Percentiles rank a stretch among this genome's conserved stretches.
phyloP scores from a whole-genome alignment of 2,888 invertebrate genomes.

The Sphaerophoria rueppellii region DNA sequence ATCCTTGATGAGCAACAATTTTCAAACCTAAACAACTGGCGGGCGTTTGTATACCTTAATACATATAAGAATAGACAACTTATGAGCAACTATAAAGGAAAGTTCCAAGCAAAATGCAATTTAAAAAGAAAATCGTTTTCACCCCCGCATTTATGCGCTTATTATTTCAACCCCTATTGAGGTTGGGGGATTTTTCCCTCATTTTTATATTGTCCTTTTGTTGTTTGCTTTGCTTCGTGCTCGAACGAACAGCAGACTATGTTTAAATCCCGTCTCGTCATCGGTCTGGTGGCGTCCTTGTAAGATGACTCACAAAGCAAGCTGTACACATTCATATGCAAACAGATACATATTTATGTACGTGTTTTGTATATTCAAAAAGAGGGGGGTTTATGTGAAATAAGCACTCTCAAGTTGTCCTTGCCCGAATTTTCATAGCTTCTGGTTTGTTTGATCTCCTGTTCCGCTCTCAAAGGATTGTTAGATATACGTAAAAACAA shows the following conservation, averaged over 20 bases:
- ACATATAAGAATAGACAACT: neutral
- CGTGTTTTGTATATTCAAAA: conserved; percentile 3
- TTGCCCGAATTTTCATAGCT: conserved; percentile 44
- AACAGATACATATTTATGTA: neutral
- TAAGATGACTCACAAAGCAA: conserved; percentile 52
- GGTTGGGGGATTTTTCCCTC: conserved; percentile 1
- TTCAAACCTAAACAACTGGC: neutral
- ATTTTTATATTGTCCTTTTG: conserved; percentile 23
- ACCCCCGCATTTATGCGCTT: conserved; percentile 35
- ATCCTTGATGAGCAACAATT: conserved; percentile 62
- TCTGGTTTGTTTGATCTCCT: conserved; percentile 56
- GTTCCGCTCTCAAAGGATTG: conserved; percentile 27
- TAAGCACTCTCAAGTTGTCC: conserved; percentile 55
- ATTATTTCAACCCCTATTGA: conserved; percentile 20
- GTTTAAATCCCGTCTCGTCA: conserved; percentile 48
- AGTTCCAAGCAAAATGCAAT: conserved; percentile 39
- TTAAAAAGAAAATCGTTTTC: conserved; percentile 31
- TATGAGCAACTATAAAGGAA: neutral
- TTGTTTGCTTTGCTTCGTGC: neutral
- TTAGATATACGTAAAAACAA: neutral
- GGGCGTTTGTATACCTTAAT: neutral
- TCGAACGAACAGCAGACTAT: conserved; percentile 48
- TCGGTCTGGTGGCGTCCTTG: conserved; percentile 52
- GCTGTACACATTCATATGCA: neutral
- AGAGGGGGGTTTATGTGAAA: conserved; percentile 23